Base-by-base conservation (phyloP, 1,140 invertebrate species). In the Trachymyrmex cornetzi region DNA sequence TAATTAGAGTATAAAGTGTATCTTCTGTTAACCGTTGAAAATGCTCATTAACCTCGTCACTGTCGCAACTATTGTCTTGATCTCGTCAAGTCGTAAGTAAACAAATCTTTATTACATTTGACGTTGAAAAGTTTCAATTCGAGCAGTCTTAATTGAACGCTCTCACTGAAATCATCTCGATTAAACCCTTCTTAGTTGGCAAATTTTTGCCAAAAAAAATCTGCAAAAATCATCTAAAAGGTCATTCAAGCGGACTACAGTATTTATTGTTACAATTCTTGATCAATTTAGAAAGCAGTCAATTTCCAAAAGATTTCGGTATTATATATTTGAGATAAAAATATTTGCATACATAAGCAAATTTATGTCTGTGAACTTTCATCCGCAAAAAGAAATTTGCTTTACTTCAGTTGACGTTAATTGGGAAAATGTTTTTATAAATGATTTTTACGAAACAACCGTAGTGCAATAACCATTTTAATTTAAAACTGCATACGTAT, bases 21-120 rank as follows among this genome's bases (percentile, higher is more conserved):
- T 14, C 19, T 84, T 38, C 22, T 77, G 63, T 85, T 85, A 88
- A 66, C 27, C 44, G 53, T 75, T 84, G 24, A 88, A 88, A 85
- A 72, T 66, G 12, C 50, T 85, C 57, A 64, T 89, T 88, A 88
- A 85, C 44, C 27, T 7, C 19, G 12, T 61, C 53, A 19, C 38
- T 50, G 19, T 61, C 16, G 7, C 57, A 87, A 50, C 22, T 67
- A 44, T n/a, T 38, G 14, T 63, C 44, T 82, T 19, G 53, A 61
- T 59, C 38, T 7, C 24, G 24, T 61, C 66, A 87, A 74, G 30
- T 34, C 34, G 4, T 38, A 57, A 27, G 22, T 44, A 84, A 64
- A n/a, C 19, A 34, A 77, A 86, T 64, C 53, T 87, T 74, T 74
- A 74, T 88, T 50, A 50, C 48, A 72, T 34, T 44, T 22, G 30